Percentiles rank a stretch among this genome's conserved stretches.
phyloP scores from a whole-genome alignment of 1,140 invertebrate genomes.

The Zaprionus tsacasi region DNA sequence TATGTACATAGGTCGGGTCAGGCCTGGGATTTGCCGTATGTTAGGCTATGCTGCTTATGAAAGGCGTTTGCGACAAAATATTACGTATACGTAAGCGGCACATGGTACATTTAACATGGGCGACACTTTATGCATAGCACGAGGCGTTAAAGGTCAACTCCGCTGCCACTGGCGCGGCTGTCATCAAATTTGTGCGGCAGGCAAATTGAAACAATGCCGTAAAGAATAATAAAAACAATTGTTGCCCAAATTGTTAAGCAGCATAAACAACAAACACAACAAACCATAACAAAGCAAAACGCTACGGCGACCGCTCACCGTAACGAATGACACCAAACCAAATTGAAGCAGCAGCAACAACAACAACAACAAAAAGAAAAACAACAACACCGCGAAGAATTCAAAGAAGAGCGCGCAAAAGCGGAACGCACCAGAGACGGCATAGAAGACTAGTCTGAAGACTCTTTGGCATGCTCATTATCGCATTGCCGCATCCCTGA shows the following conservation, averaged over 20 bases:
- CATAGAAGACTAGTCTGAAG: neutral
- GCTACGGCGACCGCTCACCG: slow-evolving; percentile 52
- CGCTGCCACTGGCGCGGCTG: too few species aligned
- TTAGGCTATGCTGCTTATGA: neutral
- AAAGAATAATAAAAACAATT: slow-evolving; percentile 65
- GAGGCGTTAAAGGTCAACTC: slow-evolving; percentile 73
- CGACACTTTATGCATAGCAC: slow-evolving; percentile 54
- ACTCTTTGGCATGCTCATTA: slow-evolving; percentile 6
- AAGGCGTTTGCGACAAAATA: slow-evolving; percentile 4
- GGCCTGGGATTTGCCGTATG: neutral
- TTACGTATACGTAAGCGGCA: slow-evolving; percentile 59
- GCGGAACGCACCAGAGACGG: neutral
- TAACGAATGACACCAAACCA: slow-evolving; percentile 74
- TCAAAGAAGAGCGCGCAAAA: slow-evolving; percentile 2
- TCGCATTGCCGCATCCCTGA: slow-evolving; percentile 7
- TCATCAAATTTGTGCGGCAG: slow-evolving; percentile 43
- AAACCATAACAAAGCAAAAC: slow-evolving; percentile 24
- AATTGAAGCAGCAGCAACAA: slow-evolving; percentile 2
- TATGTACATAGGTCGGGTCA: neutral
- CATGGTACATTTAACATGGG: slow-evolving; percentile 30
- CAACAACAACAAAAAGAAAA: too few species aligned
- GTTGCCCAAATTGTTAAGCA: slow-evolving; percentile 47
- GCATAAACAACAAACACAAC: slow-evolving; percentile 26
- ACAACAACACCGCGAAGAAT: slow-evolving; percentile 2
- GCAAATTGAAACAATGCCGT: slow-evolving; percentile 59